Base-by-base conservation (phyloP, 2,888 invertebrate genomes). In the Tillus elongatus region DNA sequence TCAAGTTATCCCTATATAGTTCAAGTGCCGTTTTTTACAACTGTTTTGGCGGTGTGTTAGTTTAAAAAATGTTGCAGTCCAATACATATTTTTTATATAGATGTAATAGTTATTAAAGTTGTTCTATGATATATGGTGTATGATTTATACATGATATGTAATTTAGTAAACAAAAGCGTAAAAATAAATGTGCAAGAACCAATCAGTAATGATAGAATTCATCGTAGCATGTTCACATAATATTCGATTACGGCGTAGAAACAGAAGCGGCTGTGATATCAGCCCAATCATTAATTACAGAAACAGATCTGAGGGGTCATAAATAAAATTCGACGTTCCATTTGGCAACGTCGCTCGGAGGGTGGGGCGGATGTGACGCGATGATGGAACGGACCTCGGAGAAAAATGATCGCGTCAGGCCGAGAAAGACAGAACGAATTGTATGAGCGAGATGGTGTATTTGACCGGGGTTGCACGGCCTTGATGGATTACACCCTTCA, bases 311-410 rank as follows among this genome's bases (percentile, higher is more conserved):
- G 55, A 58, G 59, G 56, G 61, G 57, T 57, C 63, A 67, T 66
- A 66, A 66, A 65, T 67, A 66, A 67, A 64, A 67, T 63, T 65
- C 64, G 64, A 66, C 65, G 61, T 63, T 60, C 63, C 65, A 65
- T 65, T 66, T 66, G 66, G 65, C 64, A 65, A 65, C 65, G 64
- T 64, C 63, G 63, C 64, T 69, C 70, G 70, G 70, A 68, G 70
- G 70, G 70, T 71, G 74, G 69, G 69, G 69, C 66, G 66, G 71
- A 70, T 74, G 74, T 77, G 77, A 77, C 76, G 76, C 75, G 76
- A 77, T 77, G 77, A 77, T 77, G 76, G 76, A 77, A 74, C 75
- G 76, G 67, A 73, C 74, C 73, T 72, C 59, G 74, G 74, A 77
- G 77, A 77, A 77, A 77, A 77, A 77, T 77, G 76, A 77, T 76